Conservation (phyloP, 1,140 invertebrate species). For the Oryzaephilus surinamensis region DNA sequence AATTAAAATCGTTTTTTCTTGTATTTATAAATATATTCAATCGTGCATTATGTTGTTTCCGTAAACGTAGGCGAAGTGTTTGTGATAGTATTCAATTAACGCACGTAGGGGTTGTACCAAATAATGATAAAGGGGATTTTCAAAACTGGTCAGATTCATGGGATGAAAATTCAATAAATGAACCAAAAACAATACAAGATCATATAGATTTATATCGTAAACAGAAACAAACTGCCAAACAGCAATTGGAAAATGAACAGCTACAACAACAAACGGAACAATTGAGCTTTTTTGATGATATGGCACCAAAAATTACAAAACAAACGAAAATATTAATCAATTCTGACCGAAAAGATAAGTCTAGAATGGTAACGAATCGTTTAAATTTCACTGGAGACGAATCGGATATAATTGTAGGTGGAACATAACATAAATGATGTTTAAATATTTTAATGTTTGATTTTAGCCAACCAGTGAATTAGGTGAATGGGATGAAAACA, state of each 20-base stretch:
- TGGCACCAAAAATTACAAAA: conserved; percentile 43
- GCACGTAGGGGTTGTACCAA: conserved; percentile 39
- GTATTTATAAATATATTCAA: conserved; percentile 39
- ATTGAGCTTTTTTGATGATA: conserved; percentile 44
- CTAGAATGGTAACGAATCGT: conserved; percentile 25
- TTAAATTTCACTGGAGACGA: conserved; percentile 26
- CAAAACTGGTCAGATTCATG: too few relatives aligned
- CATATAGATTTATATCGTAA: conserved; percentile 46
- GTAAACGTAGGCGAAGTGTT: conserved; percentile 39
- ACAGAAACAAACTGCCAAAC: conserved; percentile 23
- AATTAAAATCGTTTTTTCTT: conserved; percentile 40
- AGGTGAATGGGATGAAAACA: conserved; percentile 42
- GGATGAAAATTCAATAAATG: conserved; percentile 34
- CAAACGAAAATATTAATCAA: conserved; percentile 41
- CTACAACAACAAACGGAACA: conserved; percentile 31
- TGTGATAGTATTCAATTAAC: conserved; percentile 43
- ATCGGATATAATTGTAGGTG: conserved; percentile 13
- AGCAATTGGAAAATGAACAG: conserved; percentile 11
- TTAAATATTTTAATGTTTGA: neutral
- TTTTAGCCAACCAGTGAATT: conserved; percentile 13
- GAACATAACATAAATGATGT: neutral
- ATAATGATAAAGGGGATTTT: conserved; percentile 32
- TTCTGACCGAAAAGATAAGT: conserved; percentile 25
- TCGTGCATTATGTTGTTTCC: conserved; percentile 44
- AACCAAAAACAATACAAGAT: conserved; percentile 40